A percentile compares a stretch with the other conserved stretches of the same genome.
Evolutionary conservation across 2,888 invertebrate genomes (phyloP).

Genomic region (Athalia rosae): DNA sequence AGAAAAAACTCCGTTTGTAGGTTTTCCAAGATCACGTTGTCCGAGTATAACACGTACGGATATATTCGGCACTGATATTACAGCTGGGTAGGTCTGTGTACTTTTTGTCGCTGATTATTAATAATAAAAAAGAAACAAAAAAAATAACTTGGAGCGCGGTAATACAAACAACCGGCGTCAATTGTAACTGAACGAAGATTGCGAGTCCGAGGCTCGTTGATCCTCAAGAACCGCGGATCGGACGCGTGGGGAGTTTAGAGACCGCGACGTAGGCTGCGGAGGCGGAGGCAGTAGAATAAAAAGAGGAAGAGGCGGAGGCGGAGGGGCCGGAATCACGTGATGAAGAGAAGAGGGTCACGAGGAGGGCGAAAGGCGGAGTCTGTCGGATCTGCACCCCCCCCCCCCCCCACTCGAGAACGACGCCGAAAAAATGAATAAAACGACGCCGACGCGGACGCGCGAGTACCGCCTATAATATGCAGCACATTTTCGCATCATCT

Average conservation of each 20-base stretch:
- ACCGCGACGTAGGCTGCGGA: neutral
- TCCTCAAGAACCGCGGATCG: slow-evolving; percentile 23
- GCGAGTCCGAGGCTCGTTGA: slow-evolving; percentile 52
- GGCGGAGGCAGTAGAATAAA: slow-evolving; percentile 3
- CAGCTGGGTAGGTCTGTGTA: too few relatives aligned
- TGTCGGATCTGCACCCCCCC: slow-evolving; percentile 7
- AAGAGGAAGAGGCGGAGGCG: neutral
- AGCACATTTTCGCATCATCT: neutral
- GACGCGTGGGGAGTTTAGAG: slow-evolving; percentile 39
- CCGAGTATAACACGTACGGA: neutral
- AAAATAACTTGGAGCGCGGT: slow-evolving; percentile 11
- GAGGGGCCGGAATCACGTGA: slow-evolving; percentile 3
- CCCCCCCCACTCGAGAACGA: slow-evolving; percentile 13
- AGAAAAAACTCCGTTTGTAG: neutral
- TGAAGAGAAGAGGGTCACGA: slow-evolving; percentile 28
- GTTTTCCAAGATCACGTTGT: neutral
- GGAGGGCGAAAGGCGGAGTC: slow-evolving; percentile 55
- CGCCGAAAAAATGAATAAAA: neutral
- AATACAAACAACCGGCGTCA: slow-evolving; percentile 51
- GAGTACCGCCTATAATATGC: neutral
- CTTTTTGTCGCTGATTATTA: neutral
- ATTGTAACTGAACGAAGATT: slow-evolving; percentile 62
- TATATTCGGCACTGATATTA: neutral
- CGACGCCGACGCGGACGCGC: slow-evolving; percentile 37
- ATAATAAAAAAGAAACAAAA: neutral